Base-by-base conservation (phyloP, 2,888 invertebrate genomes). In the Phyto melanocephala region DNA sequence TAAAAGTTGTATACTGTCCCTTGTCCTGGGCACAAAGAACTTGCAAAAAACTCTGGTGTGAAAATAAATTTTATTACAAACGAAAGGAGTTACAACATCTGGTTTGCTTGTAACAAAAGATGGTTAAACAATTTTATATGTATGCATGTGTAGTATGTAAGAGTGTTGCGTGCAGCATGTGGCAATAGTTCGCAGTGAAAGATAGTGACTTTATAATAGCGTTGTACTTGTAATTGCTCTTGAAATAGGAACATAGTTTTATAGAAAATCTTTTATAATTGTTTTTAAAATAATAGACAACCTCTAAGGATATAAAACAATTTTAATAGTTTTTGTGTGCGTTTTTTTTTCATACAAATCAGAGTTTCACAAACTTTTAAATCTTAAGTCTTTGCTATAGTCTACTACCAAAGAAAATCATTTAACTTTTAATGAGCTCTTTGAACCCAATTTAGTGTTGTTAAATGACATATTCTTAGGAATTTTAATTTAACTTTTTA, bases 1-100 rank as follows among this genome's bases (percentile, higher is more conserved):
- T 28, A 28, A 28, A 28, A 5, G 3, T 28, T 5, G 28, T 28
- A 45, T 20, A 54, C 24, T 86, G 87, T 84, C 87, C 86, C 87
- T 87, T 85, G 85, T 85, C 74, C 81, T 42, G 60, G 35, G 11
- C 52, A 58, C 58, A 71, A 71, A 47, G 70, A 33, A 45, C 24
- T 33, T 68, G 42, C 20, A 42, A 56, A 33, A 40, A 67, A 81
- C 45, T 67, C 76, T 86, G 84, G 89, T 89, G 89, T 88, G 89
- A 88, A 89, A 87, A 89, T 89, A 89, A 89, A 88, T 88, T 89
- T 80, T 85, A 83, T 80, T 80, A 70, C 78, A 80, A 81, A 71
- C 77, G 75, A 74, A 79, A 81, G 68, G 70, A 85, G 82, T 81
- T 75, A 81, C 84, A 86, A 81, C 86, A 85, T 83, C 85, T 86